Base-by-base conservation (phyloP, 2,797 vertebrate genomes). In the Podargus strigoides region DNA sequence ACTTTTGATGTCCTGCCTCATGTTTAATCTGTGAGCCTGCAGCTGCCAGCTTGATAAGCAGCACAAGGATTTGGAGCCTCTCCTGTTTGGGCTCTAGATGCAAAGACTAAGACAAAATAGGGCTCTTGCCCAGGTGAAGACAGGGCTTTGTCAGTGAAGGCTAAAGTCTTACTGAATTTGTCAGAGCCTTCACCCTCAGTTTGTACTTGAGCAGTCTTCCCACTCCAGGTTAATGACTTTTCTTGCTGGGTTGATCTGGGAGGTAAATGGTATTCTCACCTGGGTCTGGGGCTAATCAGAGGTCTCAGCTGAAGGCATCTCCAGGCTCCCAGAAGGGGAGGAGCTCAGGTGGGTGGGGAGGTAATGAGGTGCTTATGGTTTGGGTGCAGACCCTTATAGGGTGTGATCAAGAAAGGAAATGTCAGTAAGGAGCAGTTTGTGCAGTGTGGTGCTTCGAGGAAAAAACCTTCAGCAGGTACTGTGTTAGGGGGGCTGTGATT, bases 351-450 rank as follows among this genome's bases (percentile, higher is more conserved):
- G 37, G 7, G 6, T 67, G 68, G 28, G 30, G 4, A 55, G 41
- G 21, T 32, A 26, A 9, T 20, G 5, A 11, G 8, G 4, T 55
- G 12, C 0, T 58, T 28, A 4, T 20, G 13, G 5, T 64, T 46
- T 64, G 42, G 18, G 9, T 32, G 32, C 0, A 49, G 69, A 7
- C 0, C 2, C 0, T 13, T 64, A 14, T 4, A 49, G n/a, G n/a
- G 22, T 28, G 6, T 0, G 3, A 13, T 17, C 1, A 5, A 28
- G 18, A 19, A 83, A 27, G 32, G 19, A 26, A 3, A 3, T 2
- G n/a, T 1, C 8, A 52, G 3, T 5, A 9, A 63, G 28, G 53
- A 85, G 21, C 5, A 41, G n/a, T 4, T 77, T 66, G 39, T 2
- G 10, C 0, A 5, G 6, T n/a, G 60, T 62, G 16, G 4, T 28